phyloP scores from a whole-genome alignment of 1,140 invertebrate species.

The Ostrea denselamellosa region DNA sequence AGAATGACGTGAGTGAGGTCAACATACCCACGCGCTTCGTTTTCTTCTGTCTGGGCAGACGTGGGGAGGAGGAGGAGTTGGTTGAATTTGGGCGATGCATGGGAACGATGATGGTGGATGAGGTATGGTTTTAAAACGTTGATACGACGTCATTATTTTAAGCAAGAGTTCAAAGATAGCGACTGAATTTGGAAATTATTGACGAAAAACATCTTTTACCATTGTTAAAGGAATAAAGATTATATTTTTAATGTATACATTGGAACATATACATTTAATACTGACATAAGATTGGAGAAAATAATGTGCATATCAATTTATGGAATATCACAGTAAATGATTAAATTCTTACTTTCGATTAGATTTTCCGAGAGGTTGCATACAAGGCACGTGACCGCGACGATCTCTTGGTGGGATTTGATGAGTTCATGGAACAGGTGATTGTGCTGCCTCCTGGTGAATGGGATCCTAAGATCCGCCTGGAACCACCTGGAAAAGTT shows the following conservation, averaged over 20 bases:
- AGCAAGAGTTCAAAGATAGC: too few relatives aligned
- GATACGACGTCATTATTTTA: too few relatives aligned
- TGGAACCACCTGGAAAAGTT: conserved; percentile 68
- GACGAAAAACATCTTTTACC: too few relatives aligned
- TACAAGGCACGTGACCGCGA: conserved; percentile 91
- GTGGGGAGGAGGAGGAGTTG: conserved; percentile 85
- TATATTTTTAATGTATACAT: background rate
- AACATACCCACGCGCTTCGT: conserved; percentile 96
- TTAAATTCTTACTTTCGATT: conserved; percentile 48
- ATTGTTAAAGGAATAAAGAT: background rate
- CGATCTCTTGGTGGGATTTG: conserved; percentile 93
- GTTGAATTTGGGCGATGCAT: too few relatives aligned
- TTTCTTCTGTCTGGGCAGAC: conserved; percentile 90
- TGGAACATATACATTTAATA: background rate
- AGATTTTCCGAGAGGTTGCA: conserved; percentile 93
- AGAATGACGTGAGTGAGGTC: conserved; percentile 94
- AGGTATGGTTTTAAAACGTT: too few relatives aligned
- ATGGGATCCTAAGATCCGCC: conserved; percentile 80
- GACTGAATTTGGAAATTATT: too few relatives aligned
- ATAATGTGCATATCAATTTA: background rate
- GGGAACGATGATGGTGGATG: too few relatives aligned
- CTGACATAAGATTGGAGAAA: background rate
- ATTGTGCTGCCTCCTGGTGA: conserved; percentile 97
- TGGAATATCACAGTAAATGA: background rate
- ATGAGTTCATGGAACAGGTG: conserved; percentile 96